Evolutionary conservation across 2,797 vertebrate species (phyloP).

Genomic region (Tenualosa thibaudeaui): DNA sequence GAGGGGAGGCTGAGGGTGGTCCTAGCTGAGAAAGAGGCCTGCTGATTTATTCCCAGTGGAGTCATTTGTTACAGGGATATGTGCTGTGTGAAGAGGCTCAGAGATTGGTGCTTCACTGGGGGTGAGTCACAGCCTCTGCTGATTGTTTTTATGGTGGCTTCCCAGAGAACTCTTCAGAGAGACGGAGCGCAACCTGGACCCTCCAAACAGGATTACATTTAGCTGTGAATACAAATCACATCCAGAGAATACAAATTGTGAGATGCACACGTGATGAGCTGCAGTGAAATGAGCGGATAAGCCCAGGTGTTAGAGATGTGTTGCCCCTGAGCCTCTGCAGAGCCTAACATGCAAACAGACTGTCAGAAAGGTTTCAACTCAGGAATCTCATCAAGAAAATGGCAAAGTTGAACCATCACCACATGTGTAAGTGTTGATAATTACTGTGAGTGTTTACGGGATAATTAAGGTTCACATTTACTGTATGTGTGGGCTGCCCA

Average conservation of each 20-base stretch:
- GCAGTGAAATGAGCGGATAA: neutral
- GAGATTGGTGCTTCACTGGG: conserved; percentile 52
- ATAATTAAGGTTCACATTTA: neutral
- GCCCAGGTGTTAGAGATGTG: neutral
- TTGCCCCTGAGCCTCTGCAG: neutral
- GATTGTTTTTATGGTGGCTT: conserved; percentile 59
- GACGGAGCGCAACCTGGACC: conserved; percentile 36
- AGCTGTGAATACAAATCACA: neutral
- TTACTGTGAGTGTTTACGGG: neutral
- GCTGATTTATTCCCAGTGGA: conserved; percentile 60
- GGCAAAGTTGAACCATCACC: neutral
- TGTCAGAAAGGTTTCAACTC: neutral
- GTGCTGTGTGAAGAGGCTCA: conserved; percentile 32
- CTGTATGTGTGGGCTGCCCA: neutral
- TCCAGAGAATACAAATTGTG: neutral
- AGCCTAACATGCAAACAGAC: neutral
- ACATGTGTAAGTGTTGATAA: neutral
- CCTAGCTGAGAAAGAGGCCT: conserved; percentile 34
- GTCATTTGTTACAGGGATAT: conserved; percentile 44
- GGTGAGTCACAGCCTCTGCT: conserved; percentile 53
- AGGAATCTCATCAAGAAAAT: neutral
- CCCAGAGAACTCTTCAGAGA: conserved; percentile 54
- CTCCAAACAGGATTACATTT: conserved; percentile 23
- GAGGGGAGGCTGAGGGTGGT: conserved; percentile 37
- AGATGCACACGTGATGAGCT: neutral